These are phyloP conservation scores for Adelphocoris suturalis DNA, from an alignment of 2,888 invertebrate genomes.

Conservation along the genomic window DNA sequence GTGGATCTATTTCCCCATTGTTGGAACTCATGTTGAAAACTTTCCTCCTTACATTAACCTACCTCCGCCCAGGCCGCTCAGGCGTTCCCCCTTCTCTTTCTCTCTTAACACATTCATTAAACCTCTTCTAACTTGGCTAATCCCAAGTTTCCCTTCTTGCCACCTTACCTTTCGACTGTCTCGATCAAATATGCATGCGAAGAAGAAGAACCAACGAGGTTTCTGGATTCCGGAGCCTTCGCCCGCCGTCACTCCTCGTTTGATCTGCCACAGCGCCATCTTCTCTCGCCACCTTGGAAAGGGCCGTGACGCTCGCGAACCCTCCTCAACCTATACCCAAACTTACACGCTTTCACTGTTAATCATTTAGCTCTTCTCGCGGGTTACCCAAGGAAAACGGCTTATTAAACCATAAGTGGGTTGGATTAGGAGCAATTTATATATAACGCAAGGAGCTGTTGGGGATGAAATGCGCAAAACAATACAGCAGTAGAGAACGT, in stretches of 20 bases:
- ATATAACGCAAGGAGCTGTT: background rate
- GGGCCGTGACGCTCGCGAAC: background rate
- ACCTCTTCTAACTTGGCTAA: conserved; percentile 70
- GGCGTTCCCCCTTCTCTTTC: conserved; percentile 6
- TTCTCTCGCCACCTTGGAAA: background rate
- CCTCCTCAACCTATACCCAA: background rate
- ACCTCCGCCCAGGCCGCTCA: conserved; percentile 42
- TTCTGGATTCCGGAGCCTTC: conserved; percentile 1
- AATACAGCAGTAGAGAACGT: background rate
- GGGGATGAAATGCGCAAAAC: background rate
- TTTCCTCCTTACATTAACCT: conserved; percentile 65
- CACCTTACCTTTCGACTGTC: conserved; percentile 64
- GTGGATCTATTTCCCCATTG: conserved; percentile 63
- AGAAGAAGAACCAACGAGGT: conserved; percentile 50
- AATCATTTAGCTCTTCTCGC: conserved; percentile 3
- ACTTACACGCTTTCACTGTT: background rate
- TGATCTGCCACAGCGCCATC: conserved; percentile 31
- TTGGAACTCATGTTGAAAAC: conserved; percentile 67
- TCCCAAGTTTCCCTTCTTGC: conserved; percentile 69
- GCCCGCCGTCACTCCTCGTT: conserved; percentile 39
- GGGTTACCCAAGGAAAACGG: background rate
- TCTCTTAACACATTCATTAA: conserved; percentile 71
- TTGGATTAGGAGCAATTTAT: background rate
- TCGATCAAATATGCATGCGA: conserved; percentile 67
- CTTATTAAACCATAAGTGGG: background rate